Conservation (phyloP, 2,888 invertebrate genomes). For the Cephus spinipes region DNA sequence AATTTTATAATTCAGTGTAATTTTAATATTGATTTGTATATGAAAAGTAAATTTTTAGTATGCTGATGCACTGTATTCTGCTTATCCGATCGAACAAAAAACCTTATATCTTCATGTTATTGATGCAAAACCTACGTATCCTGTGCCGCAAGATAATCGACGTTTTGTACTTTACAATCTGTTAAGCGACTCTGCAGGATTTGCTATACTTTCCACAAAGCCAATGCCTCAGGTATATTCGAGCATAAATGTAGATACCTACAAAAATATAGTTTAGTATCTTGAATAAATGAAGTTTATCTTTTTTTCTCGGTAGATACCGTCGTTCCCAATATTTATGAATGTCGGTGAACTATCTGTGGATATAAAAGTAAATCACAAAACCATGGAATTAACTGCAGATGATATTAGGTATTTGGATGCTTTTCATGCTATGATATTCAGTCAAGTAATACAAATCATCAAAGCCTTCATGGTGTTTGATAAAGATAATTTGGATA, state of each 20-base stretch:
- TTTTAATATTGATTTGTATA: not conserved
- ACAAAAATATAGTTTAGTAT: not conserved
- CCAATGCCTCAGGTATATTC: conserved; percentile 72
- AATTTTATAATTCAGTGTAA: not conserved
- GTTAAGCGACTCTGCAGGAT: conserved; percentile 69
- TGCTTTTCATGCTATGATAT: conserved; percentile 81
- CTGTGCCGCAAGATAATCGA: conserved; percentile 67
- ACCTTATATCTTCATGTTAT: conserved; percentile 74
- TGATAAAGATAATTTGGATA: conserved; percentile 70
- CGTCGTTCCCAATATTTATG: conserved; percentile 80
- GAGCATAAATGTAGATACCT: not conserved
- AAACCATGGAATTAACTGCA: conserved; percentile 64
- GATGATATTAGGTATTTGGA: conserved; percentile 69
- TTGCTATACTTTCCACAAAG: conserved; percentile 74
- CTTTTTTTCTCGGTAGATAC: conserved; percentile 52
- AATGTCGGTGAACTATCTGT: conserved; percentile 73
- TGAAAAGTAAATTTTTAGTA: conserved; percentile 64
- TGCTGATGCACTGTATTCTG: conserved; percentile 64
- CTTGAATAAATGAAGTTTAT: not conserved
- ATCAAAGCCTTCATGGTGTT: conserved; percentile 74
- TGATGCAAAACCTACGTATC: conserved; percentile 70
- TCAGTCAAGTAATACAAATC: conserved; percentile 76
- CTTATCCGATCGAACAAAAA: conserved; percentile 57
- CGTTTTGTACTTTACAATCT: conserved; percentile 70
- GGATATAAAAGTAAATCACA: conserved; percentile 69